phyloP scores from a whole-genome alignment of 2,888 invertebrate species.

The Idaea straminata region DNA sequence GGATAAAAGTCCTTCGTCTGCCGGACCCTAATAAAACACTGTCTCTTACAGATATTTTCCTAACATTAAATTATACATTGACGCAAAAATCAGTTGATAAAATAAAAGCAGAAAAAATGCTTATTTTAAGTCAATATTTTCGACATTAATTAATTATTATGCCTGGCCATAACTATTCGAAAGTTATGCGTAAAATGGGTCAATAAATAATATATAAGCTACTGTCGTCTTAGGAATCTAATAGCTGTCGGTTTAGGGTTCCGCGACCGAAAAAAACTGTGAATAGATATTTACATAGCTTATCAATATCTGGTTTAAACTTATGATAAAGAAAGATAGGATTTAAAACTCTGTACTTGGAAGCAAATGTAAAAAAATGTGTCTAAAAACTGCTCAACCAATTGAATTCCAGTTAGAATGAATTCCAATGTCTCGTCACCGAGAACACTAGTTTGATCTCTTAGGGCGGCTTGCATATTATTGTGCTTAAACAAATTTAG shows the following conservation, averaged over 20 bases:
- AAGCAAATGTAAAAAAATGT: too few relatives aligned
- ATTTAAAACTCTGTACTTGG: too few relatives aligned
- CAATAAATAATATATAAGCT: not conserved
- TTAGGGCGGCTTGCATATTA: too few relatives aligned
- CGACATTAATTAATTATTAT: not conserved
- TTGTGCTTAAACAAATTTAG: too few relatives aligned
- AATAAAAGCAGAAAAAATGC: not conserved
- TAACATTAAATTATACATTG: not conserved
- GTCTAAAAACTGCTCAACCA: too few relatives aligned
- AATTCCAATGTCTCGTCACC: too few relatives aligned
- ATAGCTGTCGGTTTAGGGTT: not conserved
- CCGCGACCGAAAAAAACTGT: not conserved
- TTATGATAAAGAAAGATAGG: too few relatives aligned
- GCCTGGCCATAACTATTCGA: not conserved
- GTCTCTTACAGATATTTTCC: not conserved
- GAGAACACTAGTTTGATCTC: too few relatives aligned
- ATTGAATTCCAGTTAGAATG: too few relatives aligned
- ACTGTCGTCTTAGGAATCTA: not conserved
- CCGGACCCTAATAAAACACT: not conserved
- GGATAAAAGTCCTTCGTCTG: not conserved
- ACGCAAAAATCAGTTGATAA: not conserved
- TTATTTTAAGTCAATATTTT: not conserved
- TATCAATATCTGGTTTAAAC: too few relatives aligned
- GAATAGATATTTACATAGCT: too few relatives aligned
- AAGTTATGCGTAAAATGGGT: not conserved